Conservation (phyloP, 37 sponge, comb jelly and placozoan genomes). For the Spongilla lacustris region DNA sequence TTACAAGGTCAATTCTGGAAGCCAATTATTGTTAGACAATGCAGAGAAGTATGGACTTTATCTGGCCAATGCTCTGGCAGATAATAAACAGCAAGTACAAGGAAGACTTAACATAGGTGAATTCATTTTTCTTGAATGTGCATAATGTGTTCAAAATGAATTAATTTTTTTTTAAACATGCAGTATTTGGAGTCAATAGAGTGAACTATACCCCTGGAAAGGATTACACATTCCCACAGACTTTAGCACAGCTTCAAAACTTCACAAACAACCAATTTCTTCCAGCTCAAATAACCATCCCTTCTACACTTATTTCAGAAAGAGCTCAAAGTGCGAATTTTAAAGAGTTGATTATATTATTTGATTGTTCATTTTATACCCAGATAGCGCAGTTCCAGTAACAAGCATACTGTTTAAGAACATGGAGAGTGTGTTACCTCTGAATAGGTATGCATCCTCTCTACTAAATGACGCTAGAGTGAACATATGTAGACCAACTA, state of each 20-base stretch:
- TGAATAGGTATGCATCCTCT: background rate
- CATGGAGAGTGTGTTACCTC: constrained; percentile 45
- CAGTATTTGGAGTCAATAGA: background rate
- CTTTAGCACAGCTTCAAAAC: background rate
- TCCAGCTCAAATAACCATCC: constrained; percentile 48
- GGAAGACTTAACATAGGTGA: background rate
- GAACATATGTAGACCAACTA: too few species aligned
- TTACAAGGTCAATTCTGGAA: constrained; percentile 24
- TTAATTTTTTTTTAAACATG: background rate
- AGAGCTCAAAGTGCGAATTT: background rate
- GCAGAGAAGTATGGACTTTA: constrained; percentile 40
- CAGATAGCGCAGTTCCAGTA: background rate
- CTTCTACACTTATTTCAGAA: background rate
- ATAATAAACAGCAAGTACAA: background rate
- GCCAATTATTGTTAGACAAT: constrained; percentile 47
- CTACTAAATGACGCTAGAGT: too few species aligned
- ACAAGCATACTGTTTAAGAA: constrained; percentile 25
- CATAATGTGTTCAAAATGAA: too few species aligned
- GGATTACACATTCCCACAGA: background rate
- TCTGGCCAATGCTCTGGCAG: background rate
- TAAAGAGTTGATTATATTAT: background rate
- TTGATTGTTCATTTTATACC: background rate
- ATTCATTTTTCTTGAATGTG: too few species aligned
- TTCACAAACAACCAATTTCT: background rate
- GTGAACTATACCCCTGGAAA: background rate